Percentiles rank a stretch among this genome's conserved stretches.
Conservation (phyloP, 1,140 invertebrate species). For the Batillaria attramentaria region DNA sequence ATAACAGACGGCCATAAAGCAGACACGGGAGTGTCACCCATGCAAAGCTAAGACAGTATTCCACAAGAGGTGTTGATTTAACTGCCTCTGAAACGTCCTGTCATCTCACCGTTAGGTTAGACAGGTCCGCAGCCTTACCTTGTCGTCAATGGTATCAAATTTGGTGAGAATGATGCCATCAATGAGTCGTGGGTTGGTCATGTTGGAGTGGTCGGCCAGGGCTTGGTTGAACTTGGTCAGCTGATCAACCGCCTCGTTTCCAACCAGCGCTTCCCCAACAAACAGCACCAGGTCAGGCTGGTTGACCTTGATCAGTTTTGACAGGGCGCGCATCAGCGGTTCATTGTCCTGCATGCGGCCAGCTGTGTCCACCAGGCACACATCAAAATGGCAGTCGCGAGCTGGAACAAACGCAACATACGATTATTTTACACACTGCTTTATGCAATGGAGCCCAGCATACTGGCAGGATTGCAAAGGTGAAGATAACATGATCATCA, state of each 20-base stretch:
- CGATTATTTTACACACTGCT: no score
- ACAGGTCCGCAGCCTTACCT: slow-evolving; percentile 76
- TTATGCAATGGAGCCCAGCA: no score
- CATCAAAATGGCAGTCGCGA: slow-evolving; percentile 86
- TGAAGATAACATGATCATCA: no score
- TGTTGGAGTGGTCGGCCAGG: slow-evolving; percentile 80
- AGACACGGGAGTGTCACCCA: no score
- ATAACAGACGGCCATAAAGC: no score
- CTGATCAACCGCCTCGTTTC: slow-evolving; percentile 99
- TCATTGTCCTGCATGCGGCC: slow-evolving; percentile 99
- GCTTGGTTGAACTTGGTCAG: slow-evolving; percentile 99
- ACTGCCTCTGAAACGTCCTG: no score
- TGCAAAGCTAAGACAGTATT: no score
- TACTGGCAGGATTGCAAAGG: no score
- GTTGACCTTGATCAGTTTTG: slow-evolving; percentile 88
- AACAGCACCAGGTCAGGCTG: slow-evolving; percentile 98
- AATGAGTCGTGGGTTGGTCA: slow-evolving; percentile 78
- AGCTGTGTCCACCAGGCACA: slow-evolving; percentile 97
- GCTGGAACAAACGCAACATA: slow-evolving; percentile 66
- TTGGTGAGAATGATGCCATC: slow-evolving; percentile 99
- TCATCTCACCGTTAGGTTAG: no score
- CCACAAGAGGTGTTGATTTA: no score
- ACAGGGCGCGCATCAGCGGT: slow-evolving; percentile 95
- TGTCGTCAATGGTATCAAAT: slow-evolving; percentile 99
- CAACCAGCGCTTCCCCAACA: slow-evolving; percentile 98